These are phyloP conservation scores for Abrostola triplasia DNA, from an alignment of 2,888 invertebrate genomes.

Conservation along the genomic window DNA sequence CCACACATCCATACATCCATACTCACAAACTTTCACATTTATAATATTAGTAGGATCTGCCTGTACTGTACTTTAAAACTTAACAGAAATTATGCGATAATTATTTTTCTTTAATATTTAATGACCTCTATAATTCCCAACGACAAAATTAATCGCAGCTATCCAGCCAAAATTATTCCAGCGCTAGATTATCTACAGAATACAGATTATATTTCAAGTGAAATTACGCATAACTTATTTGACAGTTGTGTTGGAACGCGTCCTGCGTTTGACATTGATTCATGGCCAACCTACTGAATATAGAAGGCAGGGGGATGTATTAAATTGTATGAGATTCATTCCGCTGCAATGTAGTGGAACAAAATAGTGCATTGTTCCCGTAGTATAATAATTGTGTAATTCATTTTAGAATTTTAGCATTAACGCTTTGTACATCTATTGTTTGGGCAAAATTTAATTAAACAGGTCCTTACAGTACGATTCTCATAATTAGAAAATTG, in stretches of 20 bases:
- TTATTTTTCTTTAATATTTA: too few relatives aligned
- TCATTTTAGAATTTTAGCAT: slow-evolving; percentile 45
- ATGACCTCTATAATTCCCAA: background rate
- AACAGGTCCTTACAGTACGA: slow-evolving; percentile 11
- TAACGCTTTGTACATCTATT: slow-evolving; percentile 22
- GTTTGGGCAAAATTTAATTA: slow-evolving; percentile 29
- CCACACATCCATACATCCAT: too few relatives aligned
- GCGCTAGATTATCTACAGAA: slow-evolving; percentile 33
- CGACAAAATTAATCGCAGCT: slow-evolving; percentile 5
- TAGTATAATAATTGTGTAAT: slow-evolving; percentile 46
- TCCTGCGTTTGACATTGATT: slow-evolving; percentile 58
- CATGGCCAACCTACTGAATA: slow-evolving; percentile 45
- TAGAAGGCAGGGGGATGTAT: slow-evolving; percentile 43
- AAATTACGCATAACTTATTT: slow-evolving; percentile 59
- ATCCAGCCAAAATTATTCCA: slow-evolving; percentile 22
- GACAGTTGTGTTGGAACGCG: slow-evolving; percentile 50
- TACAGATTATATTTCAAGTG: slow-evolving; percentile 47
- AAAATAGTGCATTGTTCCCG: slow-evolving; percentile 57
- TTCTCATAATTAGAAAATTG: slow-evolving; percentile 20
- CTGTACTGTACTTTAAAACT: too few relatives aligned
- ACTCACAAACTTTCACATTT: too few relatives aligned
- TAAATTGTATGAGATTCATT: slow-evolving; percentile 59
- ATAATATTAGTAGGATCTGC: too few relatives aligned
- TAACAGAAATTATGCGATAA: too few relatives aligned
- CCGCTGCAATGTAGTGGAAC: slow-evolving; percentile 62